Percentiles rank a stretch among this genome's conserved stretches.
Evolutionary conservation across 2,113 vertebrate species (phyloP).

Genomic region (Neofelis nebulosa): DNA sequence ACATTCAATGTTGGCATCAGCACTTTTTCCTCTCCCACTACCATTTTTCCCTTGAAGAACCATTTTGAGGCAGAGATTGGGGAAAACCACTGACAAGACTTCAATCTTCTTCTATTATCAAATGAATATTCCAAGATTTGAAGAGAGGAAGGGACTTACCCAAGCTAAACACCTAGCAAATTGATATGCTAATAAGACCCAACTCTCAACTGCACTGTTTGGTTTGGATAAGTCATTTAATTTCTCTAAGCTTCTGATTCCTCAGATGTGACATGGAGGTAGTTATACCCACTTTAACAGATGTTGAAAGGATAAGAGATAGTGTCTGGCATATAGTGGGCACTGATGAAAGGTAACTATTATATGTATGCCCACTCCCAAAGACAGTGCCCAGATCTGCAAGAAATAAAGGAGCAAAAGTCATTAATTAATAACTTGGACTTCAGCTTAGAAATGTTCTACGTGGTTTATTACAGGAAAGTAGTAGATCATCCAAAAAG

Average conservation of each 20-base stretch:
- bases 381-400: not conserved
- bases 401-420: not conserved
- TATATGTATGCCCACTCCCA: not conserved
- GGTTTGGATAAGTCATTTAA: not conserved
- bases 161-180: not conserved
- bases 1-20: not conserved
- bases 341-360: not conserved
- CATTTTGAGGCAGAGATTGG: not conserved
- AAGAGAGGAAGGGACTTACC: not conserved
- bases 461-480: slow-evolving; percentile 83
- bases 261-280: not conserved
- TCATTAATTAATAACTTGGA: not conserved
- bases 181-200: not conserved
- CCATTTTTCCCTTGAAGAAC: not conserved
- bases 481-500: slow-evolving; percentile 86
- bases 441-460: slow-evolving; percentile 6
- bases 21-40: not conserved
- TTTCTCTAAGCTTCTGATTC: not conserved
- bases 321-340: not conserved
- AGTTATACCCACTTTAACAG: not conserved
- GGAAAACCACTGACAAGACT: not conserved
- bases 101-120: not conserved
- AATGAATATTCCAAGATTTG: not conserved
- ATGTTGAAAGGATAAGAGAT: not conserved
- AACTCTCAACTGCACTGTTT: not conserved